Conservation (phyloP, 37 sponge, comb jelly and placozoan species). For the Spongia lamella region DNA sequence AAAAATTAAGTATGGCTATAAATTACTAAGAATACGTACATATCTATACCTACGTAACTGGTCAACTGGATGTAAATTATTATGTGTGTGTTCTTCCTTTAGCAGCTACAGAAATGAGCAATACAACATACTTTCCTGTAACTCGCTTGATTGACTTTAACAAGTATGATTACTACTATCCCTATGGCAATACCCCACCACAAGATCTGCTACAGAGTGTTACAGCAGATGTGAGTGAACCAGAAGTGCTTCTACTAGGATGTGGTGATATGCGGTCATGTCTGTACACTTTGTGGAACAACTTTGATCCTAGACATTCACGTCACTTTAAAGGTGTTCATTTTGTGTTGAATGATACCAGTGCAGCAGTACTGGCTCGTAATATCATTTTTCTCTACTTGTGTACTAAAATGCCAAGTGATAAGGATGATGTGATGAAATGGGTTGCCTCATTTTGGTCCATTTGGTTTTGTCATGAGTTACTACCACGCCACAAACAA, state of each 20-base stretch:
- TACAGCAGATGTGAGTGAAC: slow-evolving; percentile 3
- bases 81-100: too few relatives aligned
- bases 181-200: slow-evolving; percentile 38
- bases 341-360: slow-evolving; percentile 39
- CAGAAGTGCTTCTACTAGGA: slow-evolving; percentile 26
- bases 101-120: too few relatives aligned
- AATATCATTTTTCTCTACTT: slow-evolving; percentile 46
- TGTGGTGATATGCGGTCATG: slow-evolving; percentile 57
- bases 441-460: slow-evolving; percentile 52
- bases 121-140: slow-evolving; percentile 30
- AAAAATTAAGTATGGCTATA: too few relatives aligned
- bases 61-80: too few relatives aligned
- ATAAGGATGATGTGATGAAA: not conserved
- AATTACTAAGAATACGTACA: too few relatives aligned
- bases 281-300: slow-evolving; percentile 52
- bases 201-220: slow-evolving; percentile 41
- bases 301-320: slow-evolving; percentile 21
- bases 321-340: slow-evolving; percentile 24
- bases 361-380: slow-evolving; percentile 40
- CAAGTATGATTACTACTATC: slow-evolving; percentile 5
- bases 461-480: slow-evolving; percentile 51
- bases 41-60: too few relatives aligned
- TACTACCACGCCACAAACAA: slow-evolving; percentile 21
- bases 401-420: slow-evolving; percentile 8
- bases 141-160: slow-evolving; percentile 8